Conservation (phyloP, 2,888 invertebrate species). For the Acronicta alni region DNA sequence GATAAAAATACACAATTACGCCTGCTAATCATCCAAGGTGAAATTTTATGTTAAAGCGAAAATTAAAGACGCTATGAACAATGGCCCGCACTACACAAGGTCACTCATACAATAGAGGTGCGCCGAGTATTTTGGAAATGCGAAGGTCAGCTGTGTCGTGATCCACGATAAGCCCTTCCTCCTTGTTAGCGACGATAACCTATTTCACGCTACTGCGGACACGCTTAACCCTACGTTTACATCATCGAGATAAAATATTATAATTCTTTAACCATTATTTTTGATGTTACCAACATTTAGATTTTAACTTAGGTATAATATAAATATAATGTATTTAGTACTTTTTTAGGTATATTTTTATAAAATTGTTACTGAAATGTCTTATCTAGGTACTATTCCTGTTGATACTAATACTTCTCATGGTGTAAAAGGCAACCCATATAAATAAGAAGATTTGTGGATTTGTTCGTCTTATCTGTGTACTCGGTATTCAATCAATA, state of each 20-base stretch:
- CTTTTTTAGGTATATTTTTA: too few relatives aligned
- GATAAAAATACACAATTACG: slow-evolving; percentile 63
- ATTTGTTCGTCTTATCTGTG: too few relatives aligned
- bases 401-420: too few relatives aligned
- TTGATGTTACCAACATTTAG: not conserved
- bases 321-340: too few relatives aligned
- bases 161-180: slow-evolving; percentile 81
- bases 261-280: not conserved
- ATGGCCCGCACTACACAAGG: slow-evolving; percentile 70
- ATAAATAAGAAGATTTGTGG: too few relatives aligned
- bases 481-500: too few relatives aligned
- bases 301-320: too few relatives aligned
- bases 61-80: slow-evolving; percentile 77
- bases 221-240: slow-evolving; percentile 54
- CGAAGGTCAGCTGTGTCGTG: slow-evolving; percentile 78
- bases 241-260: slow-evolving; percentile 18
- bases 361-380: too few relatives aligned
- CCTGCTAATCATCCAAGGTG: slow-evolving; percentile 80
- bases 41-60: slow-evolving; percentile 79
- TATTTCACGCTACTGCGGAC: slow-evolving; percentile 77
- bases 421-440: too few relatives aligned
- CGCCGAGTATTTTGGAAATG: slow-evolving; percentile 83
- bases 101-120: slow-evolving; percentile 75
- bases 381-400: too few relatives aligned
- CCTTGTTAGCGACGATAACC: slow-evolving; percentile 74